Conservation (phyloP, 2,888 invertebrate species). For the Clusia tigrina region DNA sequence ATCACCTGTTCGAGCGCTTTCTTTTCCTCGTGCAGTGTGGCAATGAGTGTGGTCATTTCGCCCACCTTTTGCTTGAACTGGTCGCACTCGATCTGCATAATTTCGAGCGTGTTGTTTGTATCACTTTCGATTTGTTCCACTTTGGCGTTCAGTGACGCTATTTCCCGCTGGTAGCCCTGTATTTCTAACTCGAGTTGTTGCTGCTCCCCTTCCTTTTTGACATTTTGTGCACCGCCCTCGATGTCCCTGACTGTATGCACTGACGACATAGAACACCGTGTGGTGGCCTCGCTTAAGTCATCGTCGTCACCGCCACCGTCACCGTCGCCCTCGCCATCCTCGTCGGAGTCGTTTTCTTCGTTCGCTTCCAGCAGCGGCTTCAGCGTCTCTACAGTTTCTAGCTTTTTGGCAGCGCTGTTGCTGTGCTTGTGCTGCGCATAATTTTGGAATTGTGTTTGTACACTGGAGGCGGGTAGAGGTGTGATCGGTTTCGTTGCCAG, state of each 20-base stretch:
- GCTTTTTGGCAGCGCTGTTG: conserved; percentile 23
- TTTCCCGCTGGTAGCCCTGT: conserved; percentile 16
- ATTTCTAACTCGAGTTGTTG: background rate
- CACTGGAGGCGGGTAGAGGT: conserved; percentile 23
- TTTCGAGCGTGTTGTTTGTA: conserved; percentile 47
- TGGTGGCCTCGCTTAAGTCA: background rate
- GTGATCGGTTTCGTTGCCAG: conserved; percentile 10
- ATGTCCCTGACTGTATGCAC: background rate
- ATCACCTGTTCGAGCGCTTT: conserved; percentile 39
- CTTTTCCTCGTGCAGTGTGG: conserved; percentile 45
- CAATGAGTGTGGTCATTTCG: conserved; percentile 41
- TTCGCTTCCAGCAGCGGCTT: background rate
- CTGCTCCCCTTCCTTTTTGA: background rate
- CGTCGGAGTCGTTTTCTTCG: conserved; percentile 15
- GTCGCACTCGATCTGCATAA: conserved; percentile 56
- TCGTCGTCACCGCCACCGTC: conserved; percentile 14
- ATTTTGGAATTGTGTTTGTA: conserved; percentile 30
- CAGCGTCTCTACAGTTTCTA: conserved; percentile 38
- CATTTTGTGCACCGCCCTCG: background rate
- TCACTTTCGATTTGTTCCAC: conserved; percentile 36
- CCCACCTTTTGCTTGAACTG: conserved; percentile 47
- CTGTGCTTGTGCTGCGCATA: conserved; percentile 21
- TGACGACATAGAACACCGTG: background rate
- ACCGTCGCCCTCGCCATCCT: conserved; percentile 13
- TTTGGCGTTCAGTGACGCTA: conserved; percentile 34